phyloP scores from a whole-genome alignment of 1,140 invertebrate genomes.

The Ceratoteleas bidentatus region DNA sequence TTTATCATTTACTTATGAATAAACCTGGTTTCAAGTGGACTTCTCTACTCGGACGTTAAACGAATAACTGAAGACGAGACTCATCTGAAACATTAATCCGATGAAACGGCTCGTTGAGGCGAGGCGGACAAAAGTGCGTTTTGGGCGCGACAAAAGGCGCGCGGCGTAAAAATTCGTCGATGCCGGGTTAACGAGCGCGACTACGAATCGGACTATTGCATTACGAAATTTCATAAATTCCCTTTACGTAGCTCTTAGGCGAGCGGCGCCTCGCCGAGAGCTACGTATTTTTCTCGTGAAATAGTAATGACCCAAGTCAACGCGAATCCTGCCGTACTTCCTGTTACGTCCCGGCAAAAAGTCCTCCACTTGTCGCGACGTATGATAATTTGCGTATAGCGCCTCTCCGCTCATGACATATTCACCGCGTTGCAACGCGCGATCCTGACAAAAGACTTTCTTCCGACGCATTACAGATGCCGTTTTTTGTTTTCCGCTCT shows the following conservation, averaged over 20 bases:
- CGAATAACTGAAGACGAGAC: conserved; percentile 49
- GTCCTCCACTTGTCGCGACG: conserved; percentile 56
- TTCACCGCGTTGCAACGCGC: conserved; percentile 46
- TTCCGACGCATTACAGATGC: conserved; percentile 28
- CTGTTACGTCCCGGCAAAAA: conserved; percentile 56
- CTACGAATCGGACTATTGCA: conserved; percentile 79
- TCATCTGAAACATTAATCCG: conserved; percentile 39
- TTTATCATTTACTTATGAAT: conserved; percentile 50
- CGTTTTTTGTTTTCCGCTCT: no score
- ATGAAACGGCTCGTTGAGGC: conserved; percentile 36
- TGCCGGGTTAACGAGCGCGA: conserved; percentile 70
- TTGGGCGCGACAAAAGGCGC: conserved; percentile 22
- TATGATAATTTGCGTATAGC: conserved; percentile 66
- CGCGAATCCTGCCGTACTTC: conserved; percentile 69
- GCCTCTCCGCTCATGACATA: conserved; percentile 51
- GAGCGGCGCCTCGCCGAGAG: conserved; percentile 71
- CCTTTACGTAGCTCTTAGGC: conserved; percentile 79
- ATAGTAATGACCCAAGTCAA: conserved; percentile 76
- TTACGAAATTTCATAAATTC: conserved; percentile 82
- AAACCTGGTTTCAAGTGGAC: conserved; percentile 52
- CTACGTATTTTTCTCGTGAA: conserved; percentile 79
- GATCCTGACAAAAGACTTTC: conserved; percentile 54
- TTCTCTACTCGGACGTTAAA: conserved; percentile 45
- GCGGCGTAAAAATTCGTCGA: conserved; percentile 70
- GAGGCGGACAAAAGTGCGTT: conserved; percentile 27